Evolutionary conservation across 2,797 vertebrate genomes (phyloP), one percentile per base, ranked within the genome.

Genomic region (Syngnathus acus): DNA sequence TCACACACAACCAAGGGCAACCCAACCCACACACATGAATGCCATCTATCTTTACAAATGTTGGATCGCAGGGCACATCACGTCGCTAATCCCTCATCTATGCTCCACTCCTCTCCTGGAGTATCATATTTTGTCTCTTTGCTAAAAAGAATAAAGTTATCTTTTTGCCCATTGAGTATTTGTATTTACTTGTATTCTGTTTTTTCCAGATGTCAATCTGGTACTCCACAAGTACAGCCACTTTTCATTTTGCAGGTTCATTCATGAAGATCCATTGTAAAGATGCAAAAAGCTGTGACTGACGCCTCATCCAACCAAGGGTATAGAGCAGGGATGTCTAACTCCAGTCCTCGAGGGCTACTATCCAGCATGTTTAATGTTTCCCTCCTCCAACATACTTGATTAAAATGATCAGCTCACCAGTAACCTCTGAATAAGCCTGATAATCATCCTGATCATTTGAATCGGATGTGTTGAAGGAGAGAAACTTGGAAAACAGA

Each of bases 1-100:
- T 86, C 80, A 83, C 80, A 87, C 83, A 85, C 84, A 82, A 87
- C 85, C 84, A 89, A 89, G 87, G 88, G 88, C 87, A 83, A 77
- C 84, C 81, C 85, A 84, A 84, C 85, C 82, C 76, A 84, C 82
- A 65, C 75, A 55, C 76, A 65, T 75, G 66, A 74, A 68, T 60
- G 69, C 76, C 73, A 83, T 82, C 80, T 70, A 86, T 87, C 84
- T 87, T 75, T 77, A 75, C n/a, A 42, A 83, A 82, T 79, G 62
- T 68, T 55, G 78, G 75, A 76, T 78, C 79, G 81, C 66, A 78
- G 81, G 75, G 83, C 79, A 79, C 82, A 82, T 83, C 73, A 68
- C 81, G 77, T 82, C 79, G 79, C 77, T 80, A 84, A 79, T 77
- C 81, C 65, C 63, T 76, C 62, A 66, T 82, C 72, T 67, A 76